Percentiles rank a stretch among this genome's conserved stretches.
These are phyloP conservation scores for Andrena cerasifolii DNA, from an alignment of 1,140 invertebrate species.

Conservation along the genomic window DNA sequence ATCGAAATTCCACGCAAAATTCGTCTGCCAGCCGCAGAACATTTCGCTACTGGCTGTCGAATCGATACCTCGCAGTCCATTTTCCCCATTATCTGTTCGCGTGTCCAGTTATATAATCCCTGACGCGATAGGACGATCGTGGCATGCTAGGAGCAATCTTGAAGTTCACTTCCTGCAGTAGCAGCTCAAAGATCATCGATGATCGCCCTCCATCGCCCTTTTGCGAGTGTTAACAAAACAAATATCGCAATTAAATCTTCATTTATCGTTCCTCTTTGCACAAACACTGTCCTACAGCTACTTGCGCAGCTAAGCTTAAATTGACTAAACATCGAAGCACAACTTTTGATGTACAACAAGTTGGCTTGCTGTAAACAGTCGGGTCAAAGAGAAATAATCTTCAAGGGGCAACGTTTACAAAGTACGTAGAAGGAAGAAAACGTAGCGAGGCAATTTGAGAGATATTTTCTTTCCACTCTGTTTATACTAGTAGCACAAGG, in stretches of 20 bases:
- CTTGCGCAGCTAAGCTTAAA: background rate
- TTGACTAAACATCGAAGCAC: background rate
- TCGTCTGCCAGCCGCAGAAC: background rate
- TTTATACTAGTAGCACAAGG: background rate
- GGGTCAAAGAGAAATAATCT: background rate
- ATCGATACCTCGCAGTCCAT: background rate
- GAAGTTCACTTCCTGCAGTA: conserved; percentile 22
- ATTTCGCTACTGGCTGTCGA: background rate
- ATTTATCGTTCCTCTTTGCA: too few relatives aligned
- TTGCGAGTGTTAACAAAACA: background rate
- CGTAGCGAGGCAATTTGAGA: conserved; percentile 6
- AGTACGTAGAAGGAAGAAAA: background rate
- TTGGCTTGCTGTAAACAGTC: background rate
- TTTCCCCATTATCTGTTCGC: conserved; percentile 13
- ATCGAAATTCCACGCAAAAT: background rate
- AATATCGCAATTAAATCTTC: background rate
- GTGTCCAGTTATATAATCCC: conserved; percentile 45
- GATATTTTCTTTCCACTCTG: background rate
- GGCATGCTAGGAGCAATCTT: conserved; percentile 51
- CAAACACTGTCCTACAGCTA: too few relatives aligned
- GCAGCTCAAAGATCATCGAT: background rate
- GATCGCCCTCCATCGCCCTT: conserved; percentile 3
- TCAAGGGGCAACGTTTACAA: background rate
- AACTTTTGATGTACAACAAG: background rate
- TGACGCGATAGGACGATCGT: conserved; percentile 13